Conservation (phyloP, 1,140 invertebrate genomes). For the Bombus superbus region DNA sequence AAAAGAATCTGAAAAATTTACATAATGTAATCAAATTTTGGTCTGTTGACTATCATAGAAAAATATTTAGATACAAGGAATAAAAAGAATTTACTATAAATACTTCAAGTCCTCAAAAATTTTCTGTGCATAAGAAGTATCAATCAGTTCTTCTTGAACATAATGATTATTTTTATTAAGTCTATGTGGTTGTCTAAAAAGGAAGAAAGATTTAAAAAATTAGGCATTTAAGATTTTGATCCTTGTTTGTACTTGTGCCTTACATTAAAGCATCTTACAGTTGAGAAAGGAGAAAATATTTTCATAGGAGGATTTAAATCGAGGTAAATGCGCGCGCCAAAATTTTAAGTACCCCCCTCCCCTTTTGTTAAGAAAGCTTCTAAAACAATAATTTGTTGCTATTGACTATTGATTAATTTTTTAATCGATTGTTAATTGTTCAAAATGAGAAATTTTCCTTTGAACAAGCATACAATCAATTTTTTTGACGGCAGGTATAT, state of each 20-base stretch:
- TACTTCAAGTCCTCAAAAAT: not conserved
- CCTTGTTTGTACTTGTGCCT: slow-evolving; percentile 12
- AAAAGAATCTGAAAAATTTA: not conserved
- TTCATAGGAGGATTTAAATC: slow-evolving; percentile 19
- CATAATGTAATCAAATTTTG: not conserved
- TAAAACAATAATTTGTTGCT: slow-evolving; percentile 4
- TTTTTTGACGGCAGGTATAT: slow-evolving; percentile 1
- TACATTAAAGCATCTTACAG: slow-evolving; percentile 5
- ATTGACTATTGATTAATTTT: slow-evolving; percentile 4
- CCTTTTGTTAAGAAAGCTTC: not conserved
- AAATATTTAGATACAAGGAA: not conserved
- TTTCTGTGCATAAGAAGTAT: not conserved
- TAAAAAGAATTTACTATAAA: not conserved
- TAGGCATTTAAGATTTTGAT: slow-evolving; percentile 15
- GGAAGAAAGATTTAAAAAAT: not conserved
- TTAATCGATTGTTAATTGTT: slow-evolving; percentile 8
- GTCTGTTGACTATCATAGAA: not conserved
- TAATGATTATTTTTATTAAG: slow-evolving; percentile 16
- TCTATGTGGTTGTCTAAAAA: not conserved
- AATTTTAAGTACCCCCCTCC: slow-evolving; percentile 3
- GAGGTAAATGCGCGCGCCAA: slow-evolving; percentile 10
- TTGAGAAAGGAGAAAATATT: not conserved
- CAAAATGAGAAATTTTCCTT: not conserved
- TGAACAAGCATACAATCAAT: not conserved
- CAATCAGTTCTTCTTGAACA: not conserved